phyloP scores from a whole-genome alignment of 2,797 vertebrate species.

The Pteropus rufus region DNA sequence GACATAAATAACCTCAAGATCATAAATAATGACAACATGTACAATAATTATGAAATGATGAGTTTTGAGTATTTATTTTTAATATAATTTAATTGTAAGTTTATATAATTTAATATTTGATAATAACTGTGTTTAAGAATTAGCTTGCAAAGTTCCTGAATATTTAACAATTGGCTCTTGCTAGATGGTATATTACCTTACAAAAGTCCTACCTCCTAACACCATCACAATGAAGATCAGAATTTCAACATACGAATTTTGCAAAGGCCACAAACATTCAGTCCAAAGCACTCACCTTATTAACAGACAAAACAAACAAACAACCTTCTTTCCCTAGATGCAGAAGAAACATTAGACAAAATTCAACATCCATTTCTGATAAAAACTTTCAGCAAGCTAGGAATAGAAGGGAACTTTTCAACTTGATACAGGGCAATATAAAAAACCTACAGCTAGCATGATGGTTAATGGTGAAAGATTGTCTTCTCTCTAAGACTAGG shows the following conservation, averaged over 20 bases:
- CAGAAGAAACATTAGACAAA: background rate
- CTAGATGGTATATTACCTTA: background rate
- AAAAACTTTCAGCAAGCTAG: background rate
- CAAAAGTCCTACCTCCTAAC: background rate
- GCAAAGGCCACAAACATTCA: background rate
- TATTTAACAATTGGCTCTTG: background rate
- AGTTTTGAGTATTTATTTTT: background rate
- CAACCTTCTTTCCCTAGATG: background rate
- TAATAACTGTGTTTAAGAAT: background rate
- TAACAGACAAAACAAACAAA: background rate
- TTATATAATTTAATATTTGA: background rate
- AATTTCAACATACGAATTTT: background rate
- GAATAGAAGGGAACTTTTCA: background rate
- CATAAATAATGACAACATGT: background rate
- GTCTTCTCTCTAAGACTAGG: background rate
- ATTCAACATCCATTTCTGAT: background rate
- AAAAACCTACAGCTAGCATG: background rate
- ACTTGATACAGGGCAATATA: background rate
- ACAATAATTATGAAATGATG: background rate
- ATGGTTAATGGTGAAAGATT: background rate
- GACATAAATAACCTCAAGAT: background rate
- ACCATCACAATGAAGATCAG: background rate
- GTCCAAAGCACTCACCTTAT: background rate
- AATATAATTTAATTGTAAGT: background rate
- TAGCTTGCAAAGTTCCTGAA: background rate